Conservation (phyloP, 2,888 invertebrate species). For the Baccha elongata region DNA sequence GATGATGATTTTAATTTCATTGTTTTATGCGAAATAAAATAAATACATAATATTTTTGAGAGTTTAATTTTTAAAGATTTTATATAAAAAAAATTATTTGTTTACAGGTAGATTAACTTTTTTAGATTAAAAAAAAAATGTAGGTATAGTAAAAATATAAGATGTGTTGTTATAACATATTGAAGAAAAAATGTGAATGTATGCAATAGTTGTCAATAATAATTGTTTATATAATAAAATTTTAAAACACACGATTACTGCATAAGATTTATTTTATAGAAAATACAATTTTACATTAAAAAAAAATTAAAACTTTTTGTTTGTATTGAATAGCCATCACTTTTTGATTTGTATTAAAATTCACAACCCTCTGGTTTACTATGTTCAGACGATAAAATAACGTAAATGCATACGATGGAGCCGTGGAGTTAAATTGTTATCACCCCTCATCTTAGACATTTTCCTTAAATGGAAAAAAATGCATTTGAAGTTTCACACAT, state of each 20-base stretch:
- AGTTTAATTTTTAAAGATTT: conserved; percentile 45
- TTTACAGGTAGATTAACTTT: conserved; percentile 27
- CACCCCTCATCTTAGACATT: no score
- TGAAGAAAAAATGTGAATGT: conserved; percentile 60
- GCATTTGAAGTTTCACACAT: no score
- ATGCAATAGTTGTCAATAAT: conserved; percentile 68
- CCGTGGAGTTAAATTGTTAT: no score
- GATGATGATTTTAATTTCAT: conserved; percentile 61
- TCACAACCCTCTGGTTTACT: no score
- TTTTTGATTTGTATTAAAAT: no score
- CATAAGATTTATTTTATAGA: conserved; percentile 51
- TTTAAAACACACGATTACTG: conserved; percentile 25
- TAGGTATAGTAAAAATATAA: neutral
- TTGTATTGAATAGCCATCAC: no score
- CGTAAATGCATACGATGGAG: no score
- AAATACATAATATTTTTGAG: conserved; percentile 53
- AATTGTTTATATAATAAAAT: conserved; percentile 45
- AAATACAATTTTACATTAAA: conserved; percentile 68
- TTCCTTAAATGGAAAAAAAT: no score
- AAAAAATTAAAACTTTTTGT: conserved; percentile 6
- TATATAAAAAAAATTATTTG: conserved; percentile 20
- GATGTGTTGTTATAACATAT: conserved; percentile 28
- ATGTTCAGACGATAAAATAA: no score
- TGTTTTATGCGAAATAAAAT: conserved; percentile 45
- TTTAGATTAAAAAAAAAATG: conserved; percentile 34